phyloP scores from a whole-genome alignment of 2,888 invertebrate species.

The Rotaria macrura region DNA sequence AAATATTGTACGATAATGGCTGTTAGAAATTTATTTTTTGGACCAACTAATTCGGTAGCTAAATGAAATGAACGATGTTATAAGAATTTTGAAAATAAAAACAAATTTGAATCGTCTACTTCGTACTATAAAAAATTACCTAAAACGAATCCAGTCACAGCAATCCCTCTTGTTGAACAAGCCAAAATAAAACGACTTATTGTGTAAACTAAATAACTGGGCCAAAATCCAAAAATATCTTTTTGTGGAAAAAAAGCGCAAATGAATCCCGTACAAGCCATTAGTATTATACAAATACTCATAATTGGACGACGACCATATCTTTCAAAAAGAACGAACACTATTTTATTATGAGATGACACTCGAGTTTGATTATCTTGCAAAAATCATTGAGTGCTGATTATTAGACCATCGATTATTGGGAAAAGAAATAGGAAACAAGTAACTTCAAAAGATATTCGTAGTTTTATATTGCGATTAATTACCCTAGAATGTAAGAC shows the following conservation, averaged over 20 bases:
- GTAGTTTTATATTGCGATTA: too few relatives aligned
- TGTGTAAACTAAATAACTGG: background rate
- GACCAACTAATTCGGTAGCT: slow-evolving; percentile 13
- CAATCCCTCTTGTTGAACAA: background rate
- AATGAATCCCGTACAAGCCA: background rate
- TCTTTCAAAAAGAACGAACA: background rate
- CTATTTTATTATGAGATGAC: too few relatives aligned
- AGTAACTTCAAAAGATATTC: too few relatives aligned
- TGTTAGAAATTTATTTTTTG: slow-evolving; percentile 23
- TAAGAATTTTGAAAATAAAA: too few relatives aligned
- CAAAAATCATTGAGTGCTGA: too few relatives aligned
- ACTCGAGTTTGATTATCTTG: too few relatives aligned
- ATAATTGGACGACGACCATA: slow-evolving; percentile 15
- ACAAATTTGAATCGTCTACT: too few relatives aligned
- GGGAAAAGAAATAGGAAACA: too few relatives aligned
- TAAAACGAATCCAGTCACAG: background rate
- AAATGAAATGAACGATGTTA: background rate
- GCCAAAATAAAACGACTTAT: background rate
- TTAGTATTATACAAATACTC: background rate
- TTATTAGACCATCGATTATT: too few relatives aligned
- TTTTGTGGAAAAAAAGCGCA: slow-evolving; percentile 15
- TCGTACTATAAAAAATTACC: background rate
- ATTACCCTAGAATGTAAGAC: too few relatives aligned
- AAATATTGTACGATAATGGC: slow-evolving; percentile 32
- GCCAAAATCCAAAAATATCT: slow-evolving; percentile 20